Evolutionary conservation across 1,140 invertebrate genomes (phyloP).

Genomic region (Carposina sasakii): DNA sequence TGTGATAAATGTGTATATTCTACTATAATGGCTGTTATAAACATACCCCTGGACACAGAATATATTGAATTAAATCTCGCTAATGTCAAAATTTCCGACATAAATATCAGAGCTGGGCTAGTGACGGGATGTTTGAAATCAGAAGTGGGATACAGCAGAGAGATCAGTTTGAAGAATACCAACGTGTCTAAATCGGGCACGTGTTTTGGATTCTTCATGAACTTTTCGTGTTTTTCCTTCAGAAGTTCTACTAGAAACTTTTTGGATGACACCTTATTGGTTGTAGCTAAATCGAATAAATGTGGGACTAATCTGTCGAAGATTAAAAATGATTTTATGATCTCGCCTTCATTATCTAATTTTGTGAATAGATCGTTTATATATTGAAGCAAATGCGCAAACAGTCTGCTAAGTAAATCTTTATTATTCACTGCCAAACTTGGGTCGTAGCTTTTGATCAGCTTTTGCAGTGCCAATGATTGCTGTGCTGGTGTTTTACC

Average conservation of each 20-base stretch:
- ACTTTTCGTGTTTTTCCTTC: conserved; percentile 82
- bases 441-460: conserved; percentile 90
- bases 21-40: conserved; percentile 80
- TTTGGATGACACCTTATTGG: conserved; percentile 78
- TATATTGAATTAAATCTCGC: conserved; percentile 75
- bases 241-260: conserved; percentile 79
- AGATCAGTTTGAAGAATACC: conserved; percentile 85
- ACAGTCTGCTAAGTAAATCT: conserved; percentile 81
- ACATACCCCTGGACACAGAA: conserved; percentile 86
- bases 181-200: conserved; percentile 83
- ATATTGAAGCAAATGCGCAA: conserved; percentile 83
- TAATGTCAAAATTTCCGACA: conserved; percentile 83
- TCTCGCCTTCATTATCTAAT: conserved; percentile 61
- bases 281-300: conserved; percentile 82
- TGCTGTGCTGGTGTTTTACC: conserved; percentile 77
- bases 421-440: conserved; percentile 84
- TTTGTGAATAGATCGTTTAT: conserved; percentile 77
- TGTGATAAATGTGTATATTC: conserved; percentile 89
- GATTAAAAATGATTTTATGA: conserved; percentile 74
- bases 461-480: conserved; percentile 81
- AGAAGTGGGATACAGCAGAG: conserved; percentile 87
- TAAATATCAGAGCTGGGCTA: conserved; percentile 87
- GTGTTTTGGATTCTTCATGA: conserved; percentile 74
- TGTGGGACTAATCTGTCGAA: conserved; percentile 78
- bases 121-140: conserved; percentile 91